Base-by-base conservation (phyloP, 1,140 invertebrate species). In the Mercenaria mercenaria region DNA sequence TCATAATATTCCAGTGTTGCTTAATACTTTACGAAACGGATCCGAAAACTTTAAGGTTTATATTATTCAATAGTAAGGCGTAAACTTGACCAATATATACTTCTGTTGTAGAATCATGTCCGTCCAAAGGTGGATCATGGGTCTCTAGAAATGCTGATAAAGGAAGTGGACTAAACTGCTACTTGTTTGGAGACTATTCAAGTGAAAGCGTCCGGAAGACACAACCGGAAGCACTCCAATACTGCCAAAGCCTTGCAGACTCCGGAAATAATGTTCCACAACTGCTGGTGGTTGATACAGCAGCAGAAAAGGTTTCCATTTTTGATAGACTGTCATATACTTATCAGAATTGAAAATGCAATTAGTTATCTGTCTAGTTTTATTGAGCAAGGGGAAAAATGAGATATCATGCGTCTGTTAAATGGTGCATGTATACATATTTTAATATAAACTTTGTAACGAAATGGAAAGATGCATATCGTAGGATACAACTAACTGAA, bases 101-200 rank as follows among this genome's bases (percentile, higher is more conserved):
- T 47, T 79, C 0, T 3, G 10, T 50, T 79, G 4, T 34, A 81
- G 79, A 29, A 18, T 0, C 10, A 2, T 84, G 81, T 29, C 81
- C 81, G 39, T 29, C 52, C 1, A 67, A 67, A 29, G 59, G 59
- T 6, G 81, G 81, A 41, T 15, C 39, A 15, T 84, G 81, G 81
- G 39, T 84, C 10, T 67, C 81, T 11, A 43, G 81, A 13, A 67
- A 43, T 20, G 56, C 81, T 41, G 81, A 84, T 34, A 67, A 6
- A 23, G 81, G 81, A 37, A 29, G 32, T 39, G 81, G 81, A 23
- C 69, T n/a, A 4, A 61, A 84, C 59, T 85, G 83, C 34, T 85
- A 85, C 69, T 74, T 85, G 64, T 74, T 85, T 47, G 83, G 83
- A 26, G 69, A 74, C 69, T 37, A 52, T 41, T 47, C 32, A 41